A percentile compares a stretch with the other conserved stretches of the same genome.
These are phyloP conservation scores for Tricholauxania praeusta DNA, from an alignment of 2,888 invertebrate genomes.

Conservation along the genomic window DNA sequence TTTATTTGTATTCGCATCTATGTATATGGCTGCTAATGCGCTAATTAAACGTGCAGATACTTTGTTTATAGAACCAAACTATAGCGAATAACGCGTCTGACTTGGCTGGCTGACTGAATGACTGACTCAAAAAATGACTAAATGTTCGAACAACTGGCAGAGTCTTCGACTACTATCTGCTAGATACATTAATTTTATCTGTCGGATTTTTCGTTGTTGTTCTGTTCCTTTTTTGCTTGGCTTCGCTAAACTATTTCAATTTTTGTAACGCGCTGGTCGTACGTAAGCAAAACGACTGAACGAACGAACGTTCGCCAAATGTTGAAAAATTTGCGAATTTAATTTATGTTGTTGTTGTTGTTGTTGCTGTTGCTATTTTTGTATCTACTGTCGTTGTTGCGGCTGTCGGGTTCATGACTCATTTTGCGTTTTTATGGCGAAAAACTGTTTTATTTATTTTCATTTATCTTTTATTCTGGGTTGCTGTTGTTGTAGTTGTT, in stretches of 20 bases:
- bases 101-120: neutral
- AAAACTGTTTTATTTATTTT: slow-evolving; percentile 50
- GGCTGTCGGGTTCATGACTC: slow-evolving; percentile 47
- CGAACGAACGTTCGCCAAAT: neutral
- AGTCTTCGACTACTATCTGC: slow-evolving; percentile 1
- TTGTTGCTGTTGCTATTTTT: slow-evolving; percentile 5
- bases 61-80: slow-evolving; percentile 39
- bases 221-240: neutral
- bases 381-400: neutral
- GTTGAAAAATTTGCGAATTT: slow-evolving; percentile 4
- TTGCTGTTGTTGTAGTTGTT: slow-evolving; percentile 36
- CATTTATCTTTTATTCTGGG: slow-evolving; percentile 36
- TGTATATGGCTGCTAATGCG: slow-evolving; percentile 38
- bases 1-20: slow-evolving; percentile 28
- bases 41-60: slow-evolving; percentile 57
- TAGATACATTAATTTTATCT: slow-evolving; percentile 18
- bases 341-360: slow-evolving; percentile 16
- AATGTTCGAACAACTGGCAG: neutral
- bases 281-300: too few species aligned
- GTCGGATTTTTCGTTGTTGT: neutral
- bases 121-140: neutral
- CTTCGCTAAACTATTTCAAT: slow-evolving; percentile 11
- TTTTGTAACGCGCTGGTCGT: too few species aligned
- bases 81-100: neutral
- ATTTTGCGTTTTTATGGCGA: slow-evolving; percentile 50